These are phyloP conservation scores for Eupeodes latifasciatus DNA, from an alignment of 2,888 invertebrate species.

Conservation along the genomic window DNA sequence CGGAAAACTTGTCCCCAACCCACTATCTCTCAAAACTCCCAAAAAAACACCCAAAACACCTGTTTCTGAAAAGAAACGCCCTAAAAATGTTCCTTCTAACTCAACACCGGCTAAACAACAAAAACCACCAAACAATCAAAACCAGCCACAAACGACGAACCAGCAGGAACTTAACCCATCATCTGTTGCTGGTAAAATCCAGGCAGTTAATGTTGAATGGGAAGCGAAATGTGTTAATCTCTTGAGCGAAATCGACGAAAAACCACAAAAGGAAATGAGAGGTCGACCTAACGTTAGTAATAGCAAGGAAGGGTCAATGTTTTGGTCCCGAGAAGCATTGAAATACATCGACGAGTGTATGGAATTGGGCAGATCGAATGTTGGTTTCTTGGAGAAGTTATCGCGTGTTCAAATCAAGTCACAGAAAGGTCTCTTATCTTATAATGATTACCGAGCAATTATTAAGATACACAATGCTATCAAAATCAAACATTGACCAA, in stretches of 20 bases:
- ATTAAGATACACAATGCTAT: slow-evolving; percentile 80
- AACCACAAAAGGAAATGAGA: slow-evolving; percentile 17
- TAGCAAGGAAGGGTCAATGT: slow-evolving; percentile 78
- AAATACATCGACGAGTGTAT: slow-evolving; percentile 80
- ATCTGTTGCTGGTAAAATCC: slow-evolving; percentile 67
- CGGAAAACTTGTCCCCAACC: slow-evolving; percentile 57
- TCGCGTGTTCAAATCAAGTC: slow-evolving; percentile 80
- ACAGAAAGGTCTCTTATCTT: slow-evolving; percentile 81
- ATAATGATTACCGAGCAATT: slow-evolving; percentile 82
- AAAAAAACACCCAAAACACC: slow-evolving; percentile 34
- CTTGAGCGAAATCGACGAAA: slow-evolving; percentile 77
- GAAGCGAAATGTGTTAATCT: slow-evolving; percentile 77
- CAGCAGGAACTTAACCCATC: neutral
- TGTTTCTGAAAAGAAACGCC: slow-evolving; percentile 45
- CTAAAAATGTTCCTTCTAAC: slow-evolving; percentile 34
- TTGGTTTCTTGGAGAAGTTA: slow-evolving; percentile 78
- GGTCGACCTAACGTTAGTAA: slow-evolving; percentile 1
- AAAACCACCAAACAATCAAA: slow-evolving; percentile 34
- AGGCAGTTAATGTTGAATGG: slow-evolving; percentile 69
- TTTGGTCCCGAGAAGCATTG: slow-evolving; percentile 83
- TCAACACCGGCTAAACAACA: slow-evolving; percentile 50
- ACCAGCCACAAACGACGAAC: neutral
- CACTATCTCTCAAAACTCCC: slow-evolving; percentile 34
- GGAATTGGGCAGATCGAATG: slow-evolving; percentile 72
- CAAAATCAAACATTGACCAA: slow-evolving; percentile 76